phyloP scores from a whole-genome alignment of 1,140 invertebrate genomes.

The Zeugodacus cucurbitae region DNA sequence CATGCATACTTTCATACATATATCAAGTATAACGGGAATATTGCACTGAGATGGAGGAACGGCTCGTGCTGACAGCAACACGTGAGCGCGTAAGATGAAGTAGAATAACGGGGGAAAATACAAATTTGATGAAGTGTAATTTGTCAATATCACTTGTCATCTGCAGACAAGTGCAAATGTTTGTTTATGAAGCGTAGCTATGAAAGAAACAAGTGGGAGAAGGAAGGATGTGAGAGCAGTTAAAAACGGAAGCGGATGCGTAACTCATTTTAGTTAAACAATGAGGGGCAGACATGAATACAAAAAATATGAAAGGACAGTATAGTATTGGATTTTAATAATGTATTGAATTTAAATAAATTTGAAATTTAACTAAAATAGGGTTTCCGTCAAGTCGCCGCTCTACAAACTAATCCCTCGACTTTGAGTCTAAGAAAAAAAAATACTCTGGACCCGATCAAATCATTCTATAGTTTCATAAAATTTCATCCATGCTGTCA shows the following conservation, averaged over 20 bases:
- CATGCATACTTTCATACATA: too few species aligned
- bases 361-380: too few species aligned
- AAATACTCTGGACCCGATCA: too few species aligned
- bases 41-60: not conserved
- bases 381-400: too few species aligned
- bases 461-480: too few species aligned
- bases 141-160: slow-evolving; percentile 10
- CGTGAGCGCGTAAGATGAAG: not conserved
- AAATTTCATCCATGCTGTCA: too few species aligned
- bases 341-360: too few species aligned
- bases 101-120: not conserved
- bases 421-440: too few species aligned
- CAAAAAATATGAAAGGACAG: too few species aligned
- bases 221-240: not conserved
- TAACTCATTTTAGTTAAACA: not conserved
- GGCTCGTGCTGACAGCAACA: not conserved
- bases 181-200: not conserved
- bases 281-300: too few species aligned
- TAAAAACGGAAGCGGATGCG: not conserved
- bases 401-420: too few species aligned
- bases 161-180: not conserved
- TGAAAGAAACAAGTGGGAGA: not conserved
- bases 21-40: not conserved
- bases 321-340: too few species aligned
- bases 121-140: not conserved